These are phyloP conservation scores for Stegodyphus mimosarum DNA, from an alignment of 1,140 invertebrate genomes.

Conservation along the genomic window DNA sequence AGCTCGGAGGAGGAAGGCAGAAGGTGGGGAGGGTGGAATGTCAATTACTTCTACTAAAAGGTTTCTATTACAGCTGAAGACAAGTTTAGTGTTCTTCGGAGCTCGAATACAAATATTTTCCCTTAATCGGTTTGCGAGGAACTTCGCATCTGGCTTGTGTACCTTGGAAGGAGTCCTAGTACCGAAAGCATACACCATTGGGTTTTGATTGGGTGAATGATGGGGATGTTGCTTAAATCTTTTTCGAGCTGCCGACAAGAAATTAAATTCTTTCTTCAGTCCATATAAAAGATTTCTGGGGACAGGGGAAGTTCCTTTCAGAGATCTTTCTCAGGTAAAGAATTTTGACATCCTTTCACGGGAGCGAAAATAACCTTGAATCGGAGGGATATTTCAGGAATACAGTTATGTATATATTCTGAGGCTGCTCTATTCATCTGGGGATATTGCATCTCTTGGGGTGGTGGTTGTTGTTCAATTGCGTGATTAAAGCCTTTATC, in stretches of 20 bases:
- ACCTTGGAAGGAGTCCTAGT: conserved; percentile 7
- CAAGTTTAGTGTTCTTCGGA: conserved; percentile 57
- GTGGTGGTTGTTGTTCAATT: conserved; percentile 4
- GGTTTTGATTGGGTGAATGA: conserved; percentile 58
- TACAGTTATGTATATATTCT: conserved; percentile 39
- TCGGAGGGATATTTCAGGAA: background rate
- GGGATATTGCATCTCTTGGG: conserved; percentile 28
- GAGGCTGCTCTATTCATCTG: background rate
- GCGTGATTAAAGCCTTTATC: conserved; percentile 25
- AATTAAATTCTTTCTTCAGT: conserved; percentile 52
- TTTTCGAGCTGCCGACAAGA: conserved; percentile 39
- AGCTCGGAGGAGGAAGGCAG: background rate
- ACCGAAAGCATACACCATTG: conserved; percentile 55
- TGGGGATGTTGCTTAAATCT: conserved; percentile 50
- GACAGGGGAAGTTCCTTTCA: background rate
- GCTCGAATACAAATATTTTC: conserved; percentile 59
- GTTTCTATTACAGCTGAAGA: conserved; percentile 57
- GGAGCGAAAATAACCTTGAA: background rate
- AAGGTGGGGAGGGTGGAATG: conserved; percentile 20
- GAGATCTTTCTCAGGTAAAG: conserved; percentile 43
- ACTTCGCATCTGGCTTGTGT: conserved; percentile 11
- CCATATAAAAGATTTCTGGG: too few species aligned
- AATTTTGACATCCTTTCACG: conserved; percentile 44
- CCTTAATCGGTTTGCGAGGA: conserved; percentile 52
- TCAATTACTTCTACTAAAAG: conserved; percentile 60